Percentiles rank a stretch among this genome's conserved stretches.
These are phyloP conservation scores for Cavia aperea DNA, from an alignment of 2,113 vertebrate species.

Conservation along the genomic window DNA sequence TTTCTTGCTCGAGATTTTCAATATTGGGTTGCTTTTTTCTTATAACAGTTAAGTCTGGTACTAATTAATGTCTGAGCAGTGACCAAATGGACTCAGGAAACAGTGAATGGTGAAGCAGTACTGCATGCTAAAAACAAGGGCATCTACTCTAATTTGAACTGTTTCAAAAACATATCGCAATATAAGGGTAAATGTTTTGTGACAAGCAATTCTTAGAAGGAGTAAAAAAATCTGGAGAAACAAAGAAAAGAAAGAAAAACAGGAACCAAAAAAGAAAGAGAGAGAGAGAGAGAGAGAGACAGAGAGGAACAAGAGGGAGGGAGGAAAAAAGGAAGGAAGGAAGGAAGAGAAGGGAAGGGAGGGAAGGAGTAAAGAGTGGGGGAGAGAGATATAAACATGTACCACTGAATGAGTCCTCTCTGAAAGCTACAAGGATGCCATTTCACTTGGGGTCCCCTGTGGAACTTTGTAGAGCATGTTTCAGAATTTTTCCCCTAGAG, in stretches of 20 bases:
- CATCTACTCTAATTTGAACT: too few species aligned
- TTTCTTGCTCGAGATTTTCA: neutral
- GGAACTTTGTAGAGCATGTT: neutral
- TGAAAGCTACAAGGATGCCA: neutral
- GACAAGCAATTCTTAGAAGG: neutral
- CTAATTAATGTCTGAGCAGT: neutral
- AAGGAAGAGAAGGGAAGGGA: neutral
- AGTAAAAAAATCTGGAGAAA: neutral
- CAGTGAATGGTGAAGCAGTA: neutral
- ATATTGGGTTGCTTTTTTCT: neutral
- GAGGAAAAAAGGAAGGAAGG: neutral
- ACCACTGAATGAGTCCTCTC: neutral
- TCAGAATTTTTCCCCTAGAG: neutral
- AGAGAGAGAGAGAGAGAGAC: too few species aligned
- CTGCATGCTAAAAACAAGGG: neutral
- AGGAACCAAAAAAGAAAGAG: too few species aligned
- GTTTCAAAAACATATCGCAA: neutral
- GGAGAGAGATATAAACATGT: neutral
- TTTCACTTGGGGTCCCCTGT: neutral
- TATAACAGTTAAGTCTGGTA: neutral
- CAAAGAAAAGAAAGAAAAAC: too few species aligned
- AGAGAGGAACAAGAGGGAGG: neutral
- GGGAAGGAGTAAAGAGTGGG: too few species aligned
- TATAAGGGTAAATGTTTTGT: neutral
- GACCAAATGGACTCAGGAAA: neutral